phyloP scores from a whole-genome alignment of 2,888 invertebrate species.

The Adineta ricciae region DNA sequence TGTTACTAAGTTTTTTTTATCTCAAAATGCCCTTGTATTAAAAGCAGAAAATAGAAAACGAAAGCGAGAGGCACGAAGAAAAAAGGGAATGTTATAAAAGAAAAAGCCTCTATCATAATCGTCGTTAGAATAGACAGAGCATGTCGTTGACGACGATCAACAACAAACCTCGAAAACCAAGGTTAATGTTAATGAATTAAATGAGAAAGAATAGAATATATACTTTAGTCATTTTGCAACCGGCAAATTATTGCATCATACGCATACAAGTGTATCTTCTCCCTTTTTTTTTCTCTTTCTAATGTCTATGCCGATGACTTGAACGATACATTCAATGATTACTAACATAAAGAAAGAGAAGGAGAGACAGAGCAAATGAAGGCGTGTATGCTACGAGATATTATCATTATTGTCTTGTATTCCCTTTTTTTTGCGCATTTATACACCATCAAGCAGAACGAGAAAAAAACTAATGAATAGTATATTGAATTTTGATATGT shows the following conservation, averaged over 20 bases:
- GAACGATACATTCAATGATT: neutral
- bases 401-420: neutral
- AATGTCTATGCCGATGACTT: neutral
- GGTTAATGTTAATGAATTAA: neutral
- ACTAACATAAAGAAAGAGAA: slow-evolving; percentile 31
- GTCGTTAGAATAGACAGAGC: neutral
- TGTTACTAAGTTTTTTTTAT: neutral
- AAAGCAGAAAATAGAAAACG: neutral
- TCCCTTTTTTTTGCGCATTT: neutral
- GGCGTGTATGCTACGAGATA: slow-evolving; percentile 52
- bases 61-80: neutral
- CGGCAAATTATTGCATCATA: neutral
- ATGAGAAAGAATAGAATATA: neutral
- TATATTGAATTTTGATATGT: neutral
- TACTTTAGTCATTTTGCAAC: neutral
- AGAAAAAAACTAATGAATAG: neutral
- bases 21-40: neutral
- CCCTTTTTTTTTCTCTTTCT: no score
- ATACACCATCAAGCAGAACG: slow-evolving; percentile 35
- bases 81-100: no score
- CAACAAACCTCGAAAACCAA: neutral
- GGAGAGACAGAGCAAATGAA: slow-evolving; percentile 39
- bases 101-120: neutral
- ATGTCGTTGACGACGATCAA: neutral
- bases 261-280: neutral